Conservation (phyloP, 2,797 vertebrate genomes). For the Fundulus diaphanus region DNA sequence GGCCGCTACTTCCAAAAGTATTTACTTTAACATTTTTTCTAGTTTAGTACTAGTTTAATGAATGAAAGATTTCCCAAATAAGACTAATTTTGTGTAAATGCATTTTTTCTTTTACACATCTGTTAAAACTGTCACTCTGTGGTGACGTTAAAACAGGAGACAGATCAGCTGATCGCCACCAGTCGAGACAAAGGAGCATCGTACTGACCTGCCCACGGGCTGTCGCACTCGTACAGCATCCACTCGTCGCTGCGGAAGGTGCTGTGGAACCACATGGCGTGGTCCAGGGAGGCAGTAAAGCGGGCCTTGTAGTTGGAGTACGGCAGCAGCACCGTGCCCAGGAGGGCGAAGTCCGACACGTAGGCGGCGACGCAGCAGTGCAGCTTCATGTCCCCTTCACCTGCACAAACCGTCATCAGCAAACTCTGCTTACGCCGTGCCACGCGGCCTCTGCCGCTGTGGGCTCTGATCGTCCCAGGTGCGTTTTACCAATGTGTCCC, state of each 20-base stretch:
- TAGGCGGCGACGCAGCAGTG: slow-evolving; percentile 96
- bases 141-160: too few species aligned
- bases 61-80: too few species aligned
- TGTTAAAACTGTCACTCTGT: too few species aligned
- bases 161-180: too few species aligned
- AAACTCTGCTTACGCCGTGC: not conserved
- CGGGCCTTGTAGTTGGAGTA: slow-evolving; percentile 69
- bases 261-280: slow-evolving; percentile 96
- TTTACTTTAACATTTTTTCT: too few species aligned
- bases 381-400: slow-evolving; percentile 92
- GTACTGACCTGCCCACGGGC: slow-evolving; percentile 91
- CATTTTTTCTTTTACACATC: too few species aligned
- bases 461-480: not conserved
- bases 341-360: slow-evolving; percentile 91
- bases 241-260: slow-evolving; percentile 93
- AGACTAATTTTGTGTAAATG: too few species aligned
- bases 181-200: too few species aligned
- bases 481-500: slow-evolving; percentile 88
- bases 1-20: too few species aligned
- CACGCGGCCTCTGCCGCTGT: not conserved
- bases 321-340: slow-evolving; percentile 86
- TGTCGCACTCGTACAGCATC: slow-evolving; percentile 97
- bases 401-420: slow-evolving; percentile 66
- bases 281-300: slow-evolving; percentile 91
- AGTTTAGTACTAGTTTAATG: too few species aligned